A percentile compares a stretch with the other conserved stretches of the same genome.
Conservation (phyloP, 2,888 invertebrate species). For the Drosophila mimica region DNA sequence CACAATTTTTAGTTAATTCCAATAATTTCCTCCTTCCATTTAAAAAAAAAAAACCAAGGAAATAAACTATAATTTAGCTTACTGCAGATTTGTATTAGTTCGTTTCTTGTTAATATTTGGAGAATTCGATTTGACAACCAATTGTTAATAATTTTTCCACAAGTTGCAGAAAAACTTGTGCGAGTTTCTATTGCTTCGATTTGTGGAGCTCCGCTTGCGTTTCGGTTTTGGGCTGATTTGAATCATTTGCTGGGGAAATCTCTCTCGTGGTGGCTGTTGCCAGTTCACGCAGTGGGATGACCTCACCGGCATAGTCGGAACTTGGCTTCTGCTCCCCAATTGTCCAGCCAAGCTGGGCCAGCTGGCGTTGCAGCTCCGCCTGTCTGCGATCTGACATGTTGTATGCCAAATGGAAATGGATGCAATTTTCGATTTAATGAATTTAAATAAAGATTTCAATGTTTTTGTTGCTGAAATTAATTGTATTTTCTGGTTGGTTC, state of each 20-base stretch:
- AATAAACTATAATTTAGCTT: not conserved
- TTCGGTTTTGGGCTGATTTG: not conserved
- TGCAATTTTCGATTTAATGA: not conserved
- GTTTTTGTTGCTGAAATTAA: not conserved
- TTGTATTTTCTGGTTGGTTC: not conserved
- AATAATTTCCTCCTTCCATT: not conserved
- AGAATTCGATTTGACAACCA: constrained; percentile 3
- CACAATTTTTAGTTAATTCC: not conserved
- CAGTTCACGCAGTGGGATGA: constrained; percentile 36
- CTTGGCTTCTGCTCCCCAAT: constrained; percentile 17
- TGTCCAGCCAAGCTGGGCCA: constrained; percentile 48
- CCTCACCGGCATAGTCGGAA: constrained; percentile 11
- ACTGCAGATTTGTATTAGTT: not conserved
- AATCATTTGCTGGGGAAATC: not conserved
- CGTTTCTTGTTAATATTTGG: not conserved
- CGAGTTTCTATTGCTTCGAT: not conserved
- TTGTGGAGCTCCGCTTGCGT: not conserved
- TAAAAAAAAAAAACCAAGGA: not conserved
- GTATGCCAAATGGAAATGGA: not conserved
- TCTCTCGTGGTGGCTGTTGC: constrained; percentile 17
- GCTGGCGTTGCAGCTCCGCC: constrained; percentile 36
- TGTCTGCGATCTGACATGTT: constrained; percentile 39
- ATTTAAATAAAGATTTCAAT: not conserved
- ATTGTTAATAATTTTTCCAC: not conserved
- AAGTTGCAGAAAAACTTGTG: not conserved